Percentiles rank a stretch among this genome's conserved stretches.
These are phyloP conservation scores for Chaetops frenatus DNA, from an alignment of 2,113 vertebrate species.

Conservation along the genomic window DNA sequence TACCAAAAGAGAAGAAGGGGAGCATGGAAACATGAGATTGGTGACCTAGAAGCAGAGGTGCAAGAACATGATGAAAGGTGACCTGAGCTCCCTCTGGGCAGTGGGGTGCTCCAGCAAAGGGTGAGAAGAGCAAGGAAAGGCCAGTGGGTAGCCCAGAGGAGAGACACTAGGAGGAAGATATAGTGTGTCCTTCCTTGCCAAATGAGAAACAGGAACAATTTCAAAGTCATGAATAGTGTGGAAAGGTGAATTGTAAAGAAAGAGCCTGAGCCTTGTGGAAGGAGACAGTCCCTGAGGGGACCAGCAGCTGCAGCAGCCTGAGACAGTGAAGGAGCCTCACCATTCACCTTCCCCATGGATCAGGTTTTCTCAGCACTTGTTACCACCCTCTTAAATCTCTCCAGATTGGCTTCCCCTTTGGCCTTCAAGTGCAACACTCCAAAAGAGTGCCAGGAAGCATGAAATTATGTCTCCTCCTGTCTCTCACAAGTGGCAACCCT, in stretches of 20 bases:
- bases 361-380: not conserved
- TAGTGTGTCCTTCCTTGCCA: not conserved
- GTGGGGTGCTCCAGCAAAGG: not conserved
- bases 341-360: not conserved
- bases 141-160: not conserved
- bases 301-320: not conserved
- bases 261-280: not conserved
- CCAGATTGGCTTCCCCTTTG: not conserved
- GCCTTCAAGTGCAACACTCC: not conserved
- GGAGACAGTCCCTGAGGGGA: no score
- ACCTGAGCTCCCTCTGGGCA: not conserved
- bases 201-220: not conserved
- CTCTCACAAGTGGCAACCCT: not conserved
- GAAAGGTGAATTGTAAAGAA: not conserved
- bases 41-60: not conserved
- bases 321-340: fast-evolving
- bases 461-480: not conserved
- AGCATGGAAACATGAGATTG: not conserved
- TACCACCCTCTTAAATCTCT: not conserved
- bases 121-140: not conserved
- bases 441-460: not conserved
- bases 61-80: not conserved
- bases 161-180: not conserved
- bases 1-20: not conserved
- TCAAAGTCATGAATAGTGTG: not conserved